Evolutionary conservation across 2,797 vertebrate genomes (phyloP), one percentile per base, ranked within the genome.

Genomic region (Xerus rutilus): DNA sequence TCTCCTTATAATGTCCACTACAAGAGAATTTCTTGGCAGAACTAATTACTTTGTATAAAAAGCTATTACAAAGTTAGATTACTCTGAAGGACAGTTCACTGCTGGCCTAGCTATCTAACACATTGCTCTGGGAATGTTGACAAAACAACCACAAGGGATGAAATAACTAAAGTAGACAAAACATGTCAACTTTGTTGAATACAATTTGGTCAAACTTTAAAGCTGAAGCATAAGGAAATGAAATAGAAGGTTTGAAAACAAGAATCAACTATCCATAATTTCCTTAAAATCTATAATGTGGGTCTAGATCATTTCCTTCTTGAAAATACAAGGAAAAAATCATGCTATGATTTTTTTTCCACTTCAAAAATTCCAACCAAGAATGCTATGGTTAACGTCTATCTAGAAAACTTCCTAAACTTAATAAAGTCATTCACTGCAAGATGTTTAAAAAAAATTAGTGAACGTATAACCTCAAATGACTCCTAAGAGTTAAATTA

Each of bases 1-100:
- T 90, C 49, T 69, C 64, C 69, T 79, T 93, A 49, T 84, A 91
- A 72, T 89, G 52, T 39, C n/a, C 23, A 43, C 54, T 47, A 69
- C 8, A 85, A 49, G 7, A 62, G 43, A 70, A 39, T 45, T 21
- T 39, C 21, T 79, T 83, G 21, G 11, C 21, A 79, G n/a, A 92
- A 74, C 49, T 57, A 76, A 52, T 70, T 85, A 78, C 57, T 79
- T 81, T 89, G 20, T 65, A 91, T 78, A 93, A 76, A 94, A 84
- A 84, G 25, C 32, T 78, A 1, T 45, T 78, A 47, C 15, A 92
- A 86, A 88, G 70, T 88, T 57, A 82, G 23, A 52, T 94, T 92
- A 77, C 74, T 85, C 12, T 91, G 54, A 72, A 91, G 11, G 23
- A n/a, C 3, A 21, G 7, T 59, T 90, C 14, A 0, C 45, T 83